Percentiles rank a stretch among this genome's conserved stretches.
Evolutionary conservation across 2,113 vertebrate genomes (phyloP).

Genomic region (Laticauda laticaudata): DNA sequence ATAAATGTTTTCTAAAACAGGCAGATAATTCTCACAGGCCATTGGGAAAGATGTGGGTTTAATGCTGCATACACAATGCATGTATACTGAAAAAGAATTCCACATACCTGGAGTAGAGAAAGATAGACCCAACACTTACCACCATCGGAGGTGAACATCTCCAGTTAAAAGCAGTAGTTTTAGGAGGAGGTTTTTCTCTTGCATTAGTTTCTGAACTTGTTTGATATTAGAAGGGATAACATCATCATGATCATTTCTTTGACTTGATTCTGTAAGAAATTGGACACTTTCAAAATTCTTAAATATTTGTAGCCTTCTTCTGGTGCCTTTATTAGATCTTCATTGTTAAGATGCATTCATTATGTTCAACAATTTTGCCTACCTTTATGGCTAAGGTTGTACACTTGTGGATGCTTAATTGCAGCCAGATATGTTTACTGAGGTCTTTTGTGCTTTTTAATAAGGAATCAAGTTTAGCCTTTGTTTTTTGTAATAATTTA

Average conservation of each 20-base stretch:
- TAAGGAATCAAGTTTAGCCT: neutral
- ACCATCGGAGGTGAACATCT: no score
- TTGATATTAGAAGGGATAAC: neutral
- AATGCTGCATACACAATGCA: no score
- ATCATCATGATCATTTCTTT: neutral
- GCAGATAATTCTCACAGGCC: no score
- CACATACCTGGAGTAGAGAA: no score
- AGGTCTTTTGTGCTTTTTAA: neutral
- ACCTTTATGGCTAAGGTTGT: neutral
- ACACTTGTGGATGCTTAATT: neutral
- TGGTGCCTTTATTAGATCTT: neutral
- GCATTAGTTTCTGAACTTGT: neutral
- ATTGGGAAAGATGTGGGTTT: no score
- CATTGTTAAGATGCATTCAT: neutral
- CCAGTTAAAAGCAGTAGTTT: no score
- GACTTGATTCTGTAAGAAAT: neutral
- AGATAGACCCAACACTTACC: no score
- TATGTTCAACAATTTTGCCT: neutral
- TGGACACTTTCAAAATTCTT: neutral
- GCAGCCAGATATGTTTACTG: neutral
- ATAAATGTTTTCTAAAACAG: no score
- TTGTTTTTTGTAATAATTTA: neutral
- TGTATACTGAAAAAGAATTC: no score
- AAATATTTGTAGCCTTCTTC: neutral
- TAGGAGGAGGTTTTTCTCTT: no score